Conservation (phyloP, 1,140 invertebrate species). For the Steinernema khuongi region DNA sequence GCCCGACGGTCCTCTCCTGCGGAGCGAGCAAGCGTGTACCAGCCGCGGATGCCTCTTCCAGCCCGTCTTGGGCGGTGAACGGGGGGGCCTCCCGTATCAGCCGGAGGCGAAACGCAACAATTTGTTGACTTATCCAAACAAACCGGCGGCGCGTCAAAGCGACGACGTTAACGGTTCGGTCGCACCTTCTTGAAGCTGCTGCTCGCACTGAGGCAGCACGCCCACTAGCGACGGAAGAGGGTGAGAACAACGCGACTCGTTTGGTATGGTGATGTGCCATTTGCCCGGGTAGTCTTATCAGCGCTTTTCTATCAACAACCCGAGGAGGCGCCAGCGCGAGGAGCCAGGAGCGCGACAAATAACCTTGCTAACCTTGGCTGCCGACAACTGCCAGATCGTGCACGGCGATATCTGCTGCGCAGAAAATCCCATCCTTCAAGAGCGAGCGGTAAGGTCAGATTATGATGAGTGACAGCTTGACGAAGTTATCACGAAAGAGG, state of each 20-base stretch:
- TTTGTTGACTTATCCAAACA: slow-evolving; percentile 7
- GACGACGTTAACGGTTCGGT: neutral
- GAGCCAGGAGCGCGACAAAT: slow-evolving; percentile 2
- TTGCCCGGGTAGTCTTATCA: neutral
- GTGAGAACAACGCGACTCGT: neutral
- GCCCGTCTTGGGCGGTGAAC: too few relatives aligned
- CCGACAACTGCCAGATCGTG: neutral
- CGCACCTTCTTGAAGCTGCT: neutral
- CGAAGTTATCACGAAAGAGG: neutral
- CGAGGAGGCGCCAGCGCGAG: slow-evolving; percentile 8
- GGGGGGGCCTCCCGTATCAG: neutral
- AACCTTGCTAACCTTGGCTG: slow-evolving; percentile 12
- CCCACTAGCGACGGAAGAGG: neutral
- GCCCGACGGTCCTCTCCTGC: too few relatives aligned
- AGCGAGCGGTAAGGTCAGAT: neutral
- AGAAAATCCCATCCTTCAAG: neutral
- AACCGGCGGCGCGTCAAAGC: slow-evolving; percentile 3
- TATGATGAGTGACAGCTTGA: neutral
- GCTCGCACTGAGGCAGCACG: neutral
- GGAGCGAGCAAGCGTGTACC: too few relatives aligned
- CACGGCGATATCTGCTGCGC: slow-evolving; percentile 6
- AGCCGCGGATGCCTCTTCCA: too few relatives aligned
- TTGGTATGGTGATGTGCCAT: neutral
- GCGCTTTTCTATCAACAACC: slow-evolving; percentile 6
- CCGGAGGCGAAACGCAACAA: neutral